Percentiles rank a stretch among this genome's conserved stretches.
phyloP scores from a whole-genome alignment of 2,888 invertebrate species.

The Sphinx pinastri region DNA sequence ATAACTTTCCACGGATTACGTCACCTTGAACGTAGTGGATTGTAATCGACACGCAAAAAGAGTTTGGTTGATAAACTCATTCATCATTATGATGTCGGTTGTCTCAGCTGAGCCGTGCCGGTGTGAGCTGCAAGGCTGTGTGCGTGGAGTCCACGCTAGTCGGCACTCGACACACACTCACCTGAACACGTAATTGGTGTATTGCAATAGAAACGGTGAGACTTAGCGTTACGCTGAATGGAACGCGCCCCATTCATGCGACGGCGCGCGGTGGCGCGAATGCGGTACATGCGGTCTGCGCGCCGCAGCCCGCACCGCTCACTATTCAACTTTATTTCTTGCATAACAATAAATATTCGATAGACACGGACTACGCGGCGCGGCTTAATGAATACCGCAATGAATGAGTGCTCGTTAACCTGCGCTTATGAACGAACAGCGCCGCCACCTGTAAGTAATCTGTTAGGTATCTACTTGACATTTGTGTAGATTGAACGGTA shows the following conservation, averaged over 20 bases:
- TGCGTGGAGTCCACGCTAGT: slow-evolving; percentile 18
- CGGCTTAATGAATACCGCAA: slow-evolving; percentile 21
- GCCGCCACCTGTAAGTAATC: not conserved
- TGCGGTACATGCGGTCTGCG: slow-evolving; percentile 47
- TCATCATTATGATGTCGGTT: slow-evolving; percentile 60
- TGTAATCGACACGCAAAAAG: slow-evolving; percentile 53
- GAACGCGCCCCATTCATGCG: slow-evolving; percentile 69
- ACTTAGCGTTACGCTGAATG: slow-evolving; percentile 59
- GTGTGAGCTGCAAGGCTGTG: slow-evolving; percentile 31
- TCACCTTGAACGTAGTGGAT: slow-evolving; percentile 45
- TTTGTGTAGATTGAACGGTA: not conserved
- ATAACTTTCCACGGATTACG: slow-evolving; percentile 30
- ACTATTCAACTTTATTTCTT: slow-evolving; percentile 49
- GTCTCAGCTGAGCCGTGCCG: slow-evolving; percentile 27
- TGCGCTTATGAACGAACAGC: not conserved
- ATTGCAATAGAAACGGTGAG: slow-evolving; percentile 62
- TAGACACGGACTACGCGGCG: slow-evolving; percentile 10
- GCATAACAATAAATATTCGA: slow-evolving; percentile 24
- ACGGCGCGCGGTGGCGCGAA: slow-evolving; percentile 55
- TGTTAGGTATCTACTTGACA: not conserved
- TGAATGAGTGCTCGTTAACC: slow-evolving; percentile 3
- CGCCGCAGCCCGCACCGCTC: slow-evolving; percentile 42
- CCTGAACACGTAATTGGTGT: slow-evolving; percentile 57
- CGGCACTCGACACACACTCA: slow-evolving; percentile 44
- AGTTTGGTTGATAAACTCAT: slow-evolving; percentile 65